Base-by-base conservation (phyloP, 1,140 invertebrate genomes). In the Drosophila busckii region DNA sequence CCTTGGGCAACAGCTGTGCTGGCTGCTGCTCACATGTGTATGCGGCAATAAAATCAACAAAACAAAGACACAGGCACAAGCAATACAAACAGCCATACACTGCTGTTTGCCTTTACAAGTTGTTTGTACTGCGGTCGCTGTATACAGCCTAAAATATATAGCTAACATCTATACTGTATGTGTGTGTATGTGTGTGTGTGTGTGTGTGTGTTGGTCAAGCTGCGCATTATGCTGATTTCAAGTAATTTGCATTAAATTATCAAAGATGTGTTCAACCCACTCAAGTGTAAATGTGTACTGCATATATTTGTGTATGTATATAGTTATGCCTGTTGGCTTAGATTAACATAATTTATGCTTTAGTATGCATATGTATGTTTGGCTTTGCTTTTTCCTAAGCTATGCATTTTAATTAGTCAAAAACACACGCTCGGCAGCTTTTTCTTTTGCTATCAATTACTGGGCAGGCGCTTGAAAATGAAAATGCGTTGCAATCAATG, bases 211-310 rank as follows among this genome's bases (percentile, higher is more conserved):
- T 65, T 44, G 31, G 7, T 22, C 45, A 40, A 12, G 26, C 40
- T 53, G 45, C 62, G 60, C 59, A 70, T 76, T 76, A 75, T 76
- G 70, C 70, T 73, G 70, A 73, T 73, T 73, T 73, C 63, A 44
- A 50, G 65, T 76, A 76, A 76, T 76, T 76, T 76, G 70, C 70
- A 76, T 76, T 70, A 66, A 70, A 76, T 76, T 76, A 76, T 76
- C 70, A 65, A n/a, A 76, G 61, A 66, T 76, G 69, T 53, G 52
- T 45, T 59, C 49, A 48, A 60, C 55, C 61, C 55, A 29, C 66
- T 75, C 10, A 45, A 50, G 60, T 55, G 65, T 54, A 56, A 61
- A 59, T 68, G 60, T 61, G 56, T 38, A 68, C 58, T 62, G 54
- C 40, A 40, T 19, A 10, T 49, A 1, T 37, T 35, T 38, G 19